Base-by-base conservation (phyloP, 2,797 vertebrate species). In the Melanotaenia maccullochi region DNA sequence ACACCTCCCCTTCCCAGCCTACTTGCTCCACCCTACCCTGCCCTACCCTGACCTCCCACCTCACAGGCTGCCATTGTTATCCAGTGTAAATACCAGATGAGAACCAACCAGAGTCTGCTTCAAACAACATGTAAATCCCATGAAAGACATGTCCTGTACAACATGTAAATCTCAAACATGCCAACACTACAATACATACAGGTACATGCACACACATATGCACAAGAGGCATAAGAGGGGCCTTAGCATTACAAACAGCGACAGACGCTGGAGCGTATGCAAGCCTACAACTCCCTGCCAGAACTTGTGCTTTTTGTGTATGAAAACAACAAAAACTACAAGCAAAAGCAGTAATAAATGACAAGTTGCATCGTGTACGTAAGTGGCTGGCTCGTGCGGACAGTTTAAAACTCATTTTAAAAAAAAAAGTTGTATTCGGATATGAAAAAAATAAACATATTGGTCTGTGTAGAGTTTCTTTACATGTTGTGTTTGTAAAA, bases 401-500 rank as follows among this genome's bases (percentile, higher is more conserved):
- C 92, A 89, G 88, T 94, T 94, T 89, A 80, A 85, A 86, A 83
- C 68, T 82, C 81, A 86, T 83, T 69, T 18, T 16, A 44, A 72
- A 63, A 63, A 38, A 76, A 87, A 86, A 87, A 85, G 68, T 78
- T 85, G 88, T 91, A 92, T 87, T 91, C 52, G 89, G 90, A 89
- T 85, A 91, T 87, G 60, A 72, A 83, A 87, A 89, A 86, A 91
- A 90, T 85, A 90, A 92, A 90, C 75, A 90, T 90, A 92, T 90
- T 90, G 93, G 88, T 94, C 89, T 89, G 90, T 93, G 93, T 93
- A 91, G 77, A 92, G 74, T 88, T 89, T 93, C 93, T 94, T 92
- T 93, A 95, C 90, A 85, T 95, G 93, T 94, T 90, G 90, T 93
- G 91, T 94, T 94, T 94, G 95, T 93, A 91, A 87, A 91, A 92